Percentiles rank a stretch among this genome's conserved stretches.
phyloP scores from a whole-genome alignment of 1,140 invertebrate genomes.

The Cotesia vestalis region DNA sequence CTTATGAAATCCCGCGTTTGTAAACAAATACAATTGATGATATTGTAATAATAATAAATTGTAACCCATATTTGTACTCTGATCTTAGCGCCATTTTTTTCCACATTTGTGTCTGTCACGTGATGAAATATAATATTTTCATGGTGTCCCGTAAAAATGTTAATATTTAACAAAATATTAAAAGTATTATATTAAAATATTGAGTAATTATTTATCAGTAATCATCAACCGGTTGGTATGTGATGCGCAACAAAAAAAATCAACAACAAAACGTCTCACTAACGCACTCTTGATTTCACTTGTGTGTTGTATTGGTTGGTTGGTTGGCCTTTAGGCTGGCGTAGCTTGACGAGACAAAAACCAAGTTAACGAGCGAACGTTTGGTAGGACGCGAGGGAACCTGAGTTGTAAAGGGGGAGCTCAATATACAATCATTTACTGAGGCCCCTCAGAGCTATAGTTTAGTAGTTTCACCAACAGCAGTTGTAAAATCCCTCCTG shows the following conservation, averaged over 20 bases:
- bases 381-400: constrained; percentile 40
- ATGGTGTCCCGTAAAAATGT: constrained; percentile 47
- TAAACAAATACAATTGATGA: constrained; percentile 73
- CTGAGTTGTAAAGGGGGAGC: constrained; percentile 27
- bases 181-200: background rate
- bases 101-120: constrained; percentile 64
- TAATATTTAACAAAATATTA: constrained; percentile 16
- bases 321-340: too few relatives aligned
- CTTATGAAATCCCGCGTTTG: constrained; percentile 68
- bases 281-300: constrained; percentile 28
- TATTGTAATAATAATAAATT: constrained; percentile 62
- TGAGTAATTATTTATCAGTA: background rate
- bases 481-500: constrained; percentile 23
- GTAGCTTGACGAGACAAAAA: constrained; percentile 24
- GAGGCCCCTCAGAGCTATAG: too few relatives aligned
- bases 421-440: constrained; percentile 2
- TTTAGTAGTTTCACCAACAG: background rate
- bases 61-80: constrained; percentile 67
- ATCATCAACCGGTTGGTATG: background rate
- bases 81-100: constrained; percentile 71
- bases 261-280: constrained; percentile 20
- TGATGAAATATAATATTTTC: constrained; percentile 65
- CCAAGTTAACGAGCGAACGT: constrained; percentile 35
- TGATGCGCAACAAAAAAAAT: background rate
- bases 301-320: constrained; percentile 12